These are phyloP conservation scores for Rhynchotus rufescens DNA, from an alignment of 2,797 vertebrate species.

Conservation along the genomic window DNA sequence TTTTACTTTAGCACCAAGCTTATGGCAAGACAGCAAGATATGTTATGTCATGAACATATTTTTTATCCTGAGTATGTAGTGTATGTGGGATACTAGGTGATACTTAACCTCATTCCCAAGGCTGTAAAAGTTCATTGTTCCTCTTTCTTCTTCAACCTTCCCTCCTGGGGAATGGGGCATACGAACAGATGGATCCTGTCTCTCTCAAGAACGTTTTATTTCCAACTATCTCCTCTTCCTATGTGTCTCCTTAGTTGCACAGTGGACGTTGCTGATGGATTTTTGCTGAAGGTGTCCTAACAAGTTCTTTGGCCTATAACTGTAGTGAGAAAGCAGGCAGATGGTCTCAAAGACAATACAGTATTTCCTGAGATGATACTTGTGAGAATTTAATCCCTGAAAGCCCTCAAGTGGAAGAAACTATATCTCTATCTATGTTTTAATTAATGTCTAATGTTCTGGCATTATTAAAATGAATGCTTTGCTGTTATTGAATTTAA, in stretches of 20 bases:
- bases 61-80: background rate
- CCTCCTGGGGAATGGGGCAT: background rate
- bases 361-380: background rate
- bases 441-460: background rate
- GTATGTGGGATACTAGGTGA: accelerated
- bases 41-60: background rate
- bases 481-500: background rate
- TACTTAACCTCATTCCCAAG: background rate
- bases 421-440: background rate
- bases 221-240: background rate
- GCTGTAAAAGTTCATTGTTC: background rate
- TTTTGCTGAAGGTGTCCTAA: background rate
- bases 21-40: background rate
- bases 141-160: background rate
- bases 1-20: background rate
- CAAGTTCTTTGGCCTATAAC: background rate
- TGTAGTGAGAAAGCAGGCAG: background rate
- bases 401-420: background rate
- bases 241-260: background rate
- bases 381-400: background rate
- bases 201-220: background rate
- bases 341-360: background rate
- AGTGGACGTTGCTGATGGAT: background rate
- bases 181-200: background rate
- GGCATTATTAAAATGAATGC: background rate